Evolutionary conservation across 2,888 invertebrate species (phyloP).

Genomic region (Autographa pulchrina): DNA sequence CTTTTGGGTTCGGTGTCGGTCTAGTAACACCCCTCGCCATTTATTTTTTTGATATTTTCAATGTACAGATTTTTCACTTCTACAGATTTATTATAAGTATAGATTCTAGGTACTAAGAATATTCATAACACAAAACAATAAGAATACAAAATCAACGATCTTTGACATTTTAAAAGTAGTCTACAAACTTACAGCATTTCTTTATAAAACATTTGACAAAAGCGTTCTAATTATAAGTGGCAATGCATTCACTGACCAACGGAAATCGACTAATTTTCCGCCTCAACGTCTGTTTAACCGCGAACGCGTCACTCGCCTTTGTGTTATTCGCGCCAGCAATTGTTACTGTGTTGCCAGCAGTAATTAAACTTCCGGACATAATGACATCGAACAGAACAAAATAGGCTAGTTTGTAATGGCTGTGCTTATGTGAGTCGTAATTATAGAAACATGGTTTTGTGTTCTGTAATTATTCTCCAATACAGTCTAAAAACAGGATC

Average conservation of each 20-base stretch:
- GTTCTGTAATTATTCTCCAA: not conserved
- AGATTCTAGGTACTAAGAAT: too few relatives aligned
- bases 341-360: not conserved
- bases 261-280: constrained; percentile 8
- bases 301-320: constrained; percentile 5
- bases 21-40: too few relatives aligned
- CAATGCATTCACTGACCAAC: not conserved
- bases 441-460: not conserved
- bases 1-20: too few relatives aligned
- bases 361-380: constrained; percentile 7
- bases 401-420: not conserved
- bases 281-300: constrained; percentile 8
- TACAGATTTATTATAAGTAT: too few relatives aligned
- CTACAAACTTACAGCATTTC: not conserved
- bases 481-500: too few relatives aligned
- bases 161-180: too few relatives aligned
- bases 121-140: too few relatives aligned
- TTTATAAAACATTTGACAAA: constrained; percentile 1
- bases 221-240: not conserved
- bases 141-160: too few relatives aligned
- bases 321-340: constrained; percentile 2
- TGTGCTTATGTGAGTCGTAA: not conserved
- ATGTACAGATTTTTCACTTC: too few relatives aligned
- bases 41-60: too few relatives aligned
- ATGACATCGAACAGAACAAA: constrained; percentile 3